These are phyloP conservation scores for Polydrusus cervinus DNA, from an alignment of 2,888 invertebrate genomes.

Conservation along the genomic window DNA sequence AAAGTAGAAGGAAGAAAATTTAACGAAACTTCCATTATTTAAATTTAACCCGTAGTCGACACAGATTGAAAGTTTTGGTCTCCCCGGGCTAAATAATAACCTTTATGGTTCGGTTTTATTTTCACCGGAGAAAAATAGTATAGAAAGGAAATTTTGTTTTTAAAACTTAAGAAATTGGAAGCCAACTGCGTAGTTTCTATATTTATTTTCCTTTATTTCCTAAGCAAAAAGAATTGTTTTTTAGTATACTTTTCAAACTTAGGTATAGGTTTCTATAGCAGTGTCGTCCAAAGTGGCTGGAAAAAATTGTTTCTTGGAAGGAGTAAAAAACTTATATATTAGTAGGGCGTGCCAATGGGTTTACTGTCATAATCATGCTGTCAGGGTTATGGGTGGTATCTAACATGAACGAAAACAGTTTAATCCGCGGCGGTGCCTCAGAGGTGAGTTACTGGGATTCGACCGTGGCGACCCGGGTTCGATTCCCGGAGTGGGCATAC, in stretches of 20 bases:
- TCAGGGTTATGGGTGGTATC: no score
- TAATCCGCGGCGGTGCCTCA: no score
- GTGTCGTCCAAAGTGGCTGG: not conserved
- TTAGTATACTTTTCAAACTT: no score
- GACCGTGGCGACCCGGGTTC: no score
- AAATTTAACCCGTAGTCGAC: slow-evolving; percentile 33
- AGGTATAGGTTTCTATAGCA: no score
- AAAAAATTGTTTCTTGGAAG: not conserved
- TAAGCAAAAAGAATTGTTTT: no score
- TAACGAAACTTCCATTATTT: slow-evolving; percentile 29
- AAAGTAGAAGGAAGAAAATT: slow-evolving; percentile 30
- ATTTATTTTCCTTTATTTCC: not conserved
- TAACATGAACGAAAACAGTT: no score
- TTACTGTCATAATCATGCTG: no score
- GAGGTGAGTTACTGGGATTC: no score
- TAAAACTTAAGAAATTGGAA: slow-evolving; percentile 1
- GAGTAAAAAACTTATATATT: not conserved
- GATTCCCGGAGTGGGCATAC: no score
- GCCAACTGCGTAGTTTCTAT: not conserved
- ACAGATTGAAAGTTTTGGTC: slow-evolving; percentile 25
- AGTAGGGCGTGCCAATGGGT: no score
- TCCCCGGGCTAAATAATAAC: slow-evolving; percentile 26
- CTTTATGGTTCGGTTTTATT: slow-evolving; percentile 19
- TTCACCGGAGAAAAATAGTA: slow-evolving; percentile 10
- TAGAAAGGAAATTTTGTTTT: slow-evolving; percentile 5